Evolutionary conservation across 2,113 vertebrate genomes (phyloP), one percentile per base, ranked within the genome.

Genomic region (Macquaria ambigua): DNA sequence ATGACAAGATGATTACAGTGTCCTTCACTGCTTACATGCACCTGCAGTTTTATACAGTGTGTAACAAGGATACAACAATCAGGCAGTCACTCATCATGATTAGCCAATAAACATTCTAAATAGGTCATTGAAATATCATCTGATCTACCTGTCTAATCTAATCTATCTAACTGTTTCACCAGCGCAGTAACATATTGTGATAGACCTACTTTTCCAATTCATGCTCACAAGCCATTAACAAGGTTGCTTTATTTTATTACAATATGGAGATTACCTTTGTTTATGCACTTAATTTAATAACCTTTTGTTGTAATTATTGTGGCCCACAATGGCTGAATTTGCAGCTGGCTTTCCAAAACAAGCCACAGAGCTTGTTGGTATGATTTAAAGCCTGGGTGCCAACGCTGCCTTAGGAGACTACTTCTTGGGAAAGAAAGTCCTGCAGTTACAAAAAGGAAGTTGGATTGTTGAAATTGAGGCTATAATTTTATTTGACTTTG

Each of bases 261-360:
- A 70, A n/a, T 50, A 16, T 58, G 23, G 43, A 55, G 34, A 68
- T 82, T 28, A 48, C 12, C 31, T 21, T n/a, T 61, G 53, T 61
- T 59, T 77, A 68, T n/a, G 34, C 9, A 31, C n/a, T 61, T 73
- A 43, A 58, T 81, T 56, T 39, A 61, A 73, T 77, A 77, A 37
- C 73, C 52, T 70, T 79, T 41, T 81, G 39, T 43, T 75, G 31
- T 61, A 72, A 72, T 78, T 61, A 69, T 34, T 61, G 16, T 23
- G 34, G 34, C 43, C 12, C 34, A 48, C 34, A 74, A 23, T 61
- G 52, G 34, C 50, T 67, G 31, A 62, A 61, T 46, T 25, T 68
- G 14, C 21, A 56, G 12, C 55, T 16, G 11, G 62, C 25, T 74
- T 34, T 68, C 14, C 1, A 50, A 41, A 73, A 74, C 52, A 63